These are phyloP conservation scores for Zele albiditarsus DNA, from an alignment of 2,888 invertebrate species.

Conservation along the genomic window DNA sequence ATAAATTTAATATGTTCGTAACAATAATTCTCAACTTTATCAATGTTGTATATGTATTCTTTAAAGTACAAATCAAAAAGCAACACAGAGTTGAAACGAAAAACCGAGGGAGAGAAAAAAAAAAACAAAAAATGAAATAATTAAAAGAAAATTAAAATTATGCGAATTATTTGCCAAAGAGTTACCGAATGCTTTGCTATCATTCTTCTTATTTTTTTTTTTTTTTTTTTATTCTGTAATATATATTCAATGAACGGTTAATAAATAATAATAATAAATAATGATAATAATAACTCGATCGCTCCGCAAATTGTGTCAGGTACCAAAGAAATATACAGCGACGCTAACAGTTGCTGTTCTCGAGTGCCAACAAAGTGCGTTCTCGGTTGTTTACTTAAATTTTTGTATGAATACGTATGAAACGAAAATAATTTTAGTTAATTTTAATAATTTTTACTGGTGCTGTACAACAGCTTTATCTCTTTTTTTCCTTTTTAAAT, in stretches of 20 bases:
- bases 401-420: slow-evolving; percentile 23
- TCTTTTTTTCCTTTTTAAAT: slow-evolving; percentile 26
- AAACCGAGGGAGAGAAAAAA: neutral
- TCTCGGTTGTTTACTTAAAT: slow-evolving; percentile 38
- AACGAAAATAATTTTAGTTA: neutral
- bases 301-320: slow-evolving; percentile 20
- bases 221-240: slow-evolving; percentile 11
- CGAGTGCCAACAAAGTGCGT: slow-evolving; percentile 45
- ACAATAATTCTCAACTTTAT: neutral
- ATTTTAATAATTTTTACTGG: neutral
- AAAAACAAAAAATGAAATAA: slow-evolving; percentile 10
- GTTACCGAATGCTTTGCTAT: slow-evolving; percentile 34
- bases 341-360: slow-evolving; percentile 44
- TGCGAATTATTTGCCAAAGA: slow-evolving; percentile 49
- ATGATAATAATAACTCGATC: slow-evolving; percentile 23
- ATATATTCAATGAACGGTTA: neutral
- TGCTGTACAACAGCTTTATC: slow-evolving; percentile 20
- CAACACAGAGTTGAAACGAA: slow-evolving; percentile 32
- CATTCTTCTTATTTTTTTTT: slow-evolving; percentile 14
- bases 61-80: slow-evolving; percentile 12
- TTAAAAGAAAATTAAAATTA: slow-evolving; percentile 25
- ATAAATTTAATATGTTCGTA: neutral
- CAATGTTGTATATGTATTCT: slow-evolving; percentile 1
- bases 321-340: slow-evolving; percentile 38
- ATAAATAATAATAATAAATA: slow-evolving; percentile 2